phyloP scores from a whole-genome alignment of 2,113 vertebrate species.

The Brachirus orientalis region DNA sequence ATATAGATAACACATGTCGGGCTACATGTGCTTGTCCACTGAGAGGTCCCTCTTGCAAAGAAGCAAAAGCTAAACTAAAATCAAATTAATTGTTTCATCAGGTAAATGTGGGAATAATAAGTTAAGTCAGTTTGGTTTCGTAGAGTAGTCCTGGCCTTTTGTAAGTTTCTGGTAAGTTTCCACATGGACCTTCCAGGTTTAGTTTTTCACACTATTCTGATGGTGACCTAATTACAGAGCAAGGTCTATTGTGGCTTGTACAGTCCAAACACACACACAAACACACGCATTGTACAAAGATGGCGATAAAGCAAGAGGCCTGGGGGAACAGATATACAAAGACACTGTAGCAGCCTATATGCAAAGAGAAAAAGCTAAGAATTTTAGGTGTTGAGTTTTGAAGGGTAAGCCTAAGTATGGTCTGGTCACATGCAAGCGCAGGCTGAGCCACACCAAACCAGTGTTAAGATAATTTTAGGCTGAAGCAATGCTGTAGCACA shows the following conservation, averaged over 20 bases:
- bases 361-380: constrained; percentile 18
- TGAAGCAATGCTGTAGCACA: constrained; percentile 79
- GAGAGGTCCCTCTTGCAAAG: constrained; percentile 19
- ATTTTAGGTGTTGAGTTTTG: constrained; percentile 28
- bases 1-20: constrained; percentile 46
- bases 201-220: constrained; percentile 55
- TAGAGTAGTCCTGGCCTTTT: background rate
- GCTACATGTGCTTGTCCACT: constrained; percentile 10
- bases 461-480: constrained; percentile 51
- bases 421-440: constrained; percentile 13
- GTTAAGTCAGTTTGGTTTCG: background rate
- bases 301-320: constrained; percentile 13
- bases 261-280: constrained; percentile 22
- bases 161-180: background rate
- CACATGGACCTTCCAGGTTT: constrained; percentile 29
- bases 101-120: background rate
- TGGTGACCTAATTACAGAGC: constrained; percentile 63
- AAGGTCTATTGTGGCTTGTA: constrained; percentile 38
- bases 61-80: constrained; percentile 13
- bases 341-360: background rate
- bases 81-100: constrained; percentile 5
- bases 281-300: background rate
- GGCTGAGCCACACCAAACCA: constrained; percentile 24
- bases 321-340: constrained; percentile 13
- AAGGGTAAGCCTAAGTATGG: constrained; percentile 17